Evolutionary conservation across 2,888 invertebrate genomes (phyloP), one percentile per base, ranked within the genome.

Genomic region (Blomia tropicalis): DNA sequence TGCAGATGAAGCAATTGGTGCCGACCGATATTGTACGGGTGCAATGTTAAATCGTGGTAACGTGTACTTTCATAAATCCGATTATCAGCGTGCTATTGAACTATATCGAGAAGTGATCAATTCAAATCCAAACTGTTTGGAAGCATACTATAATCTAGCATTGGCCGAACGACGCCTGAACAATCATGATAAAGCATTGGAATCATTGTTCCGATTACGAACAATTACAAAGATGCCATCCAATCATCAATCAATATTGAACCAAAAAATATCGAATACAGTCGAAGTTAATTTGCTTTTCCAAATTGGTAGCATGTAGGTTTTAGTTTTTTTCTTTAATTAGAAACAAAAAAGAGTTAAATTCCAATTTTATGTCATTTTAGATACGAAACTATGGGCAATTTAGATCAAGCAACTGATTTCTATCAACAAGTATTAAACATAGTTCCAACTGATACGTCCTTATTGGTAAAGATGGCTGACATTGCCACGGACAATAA

Each of bases 401-500:
- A 80, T 69, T 72, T 71, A 17, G 76, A 78, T 27, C 78, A 79
- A 67, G 78, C 80, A 1, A 71, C 75, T 31, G 78, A 78, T 69
- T 76, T 77, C 73, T 77, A 81, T 70, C 77, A 87, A 70, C 87
- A 89, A 72, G 78, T 90, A 2, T 76, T 88, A 64, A 85, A 87
- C 36, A 79, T 88, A 60, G 82, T 84, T 25, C 84, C 92, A 1
- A 85, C 88, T 69, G 98, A 98, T 75, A 86, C 91, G 0, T 84
- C 84, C 43, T 82, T 93, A 56, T 80, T 93, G 56, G 83, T 87
- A 70, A 87, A 88, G 71, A 79, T 95, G 62, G 96, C 92, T 0
- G 83, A 87, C 70, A 80, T 96, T 70, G 90, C 88, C 72, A 90
- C 90, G 70, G 82, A 81, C 64, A 82, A 87, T 70, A 91, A 89